Evolutionary conservation across 2,888 invertebrate genomes (phyloP), one percentile per base, ranked within the genome.

Genomic region (Unio delphinus): DNA sequence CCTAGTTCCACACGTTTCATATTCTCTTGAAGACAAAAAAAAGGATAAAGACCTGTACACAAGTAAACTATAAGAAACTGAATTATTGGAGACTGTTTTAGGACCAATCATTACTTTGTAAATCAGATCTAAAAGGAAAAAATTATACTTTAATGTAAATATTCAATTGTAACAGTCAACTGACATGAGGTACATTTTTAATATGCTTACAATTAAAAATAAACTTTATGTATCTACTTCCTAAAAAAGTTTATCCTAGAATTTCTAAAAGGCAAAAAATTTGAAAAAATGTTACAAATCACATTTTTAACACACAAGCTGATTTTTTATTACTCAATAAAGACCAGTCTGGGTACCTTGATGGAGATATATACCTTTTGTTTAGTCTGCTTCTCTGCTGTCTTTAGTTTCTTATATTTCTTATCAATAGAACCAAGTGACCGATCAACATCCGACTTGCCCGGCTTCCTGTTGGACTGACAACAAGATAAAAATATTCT

Each of bases 361-460:
- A n/a, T 11, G 23, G 1, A 23, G 2, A n/a, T 67, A 67, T 66
- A 63, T 63, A 63, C 69, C 59, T 60, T 30, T 11, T 68, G 70
- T 58, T 71, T 68, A 30, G 28, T 61, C 57, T 59, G 15, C 61
- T 28, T 61, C 64, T 88, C 87, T 7, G 82, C 78, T 0, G 87
- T 88, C 69, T 87, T 86, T 68, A 88, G 74, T 30, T 80, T 81
- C 68, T 80, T 81, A 70, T 85, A 83, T 65, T 90, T 85, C 68
- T 87, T 86, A 17, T 90, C 88, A 61, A 87, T 86, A 23, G 83
- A 79, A 2, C 87, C 89, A 28, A 88, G 73, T 54, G 83, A 85
- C 34, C 88, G 80, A 55, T 88, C 84, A 55, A 73, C 76, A 68
- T 81, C 81, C 1, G 86, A 80, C 66, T 83, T 74, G 4, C 87